Evolutionary conservation across 2,797 vertebrate species (phyloP).

Genomic region (Tadarida brasiliensis): DNA sequence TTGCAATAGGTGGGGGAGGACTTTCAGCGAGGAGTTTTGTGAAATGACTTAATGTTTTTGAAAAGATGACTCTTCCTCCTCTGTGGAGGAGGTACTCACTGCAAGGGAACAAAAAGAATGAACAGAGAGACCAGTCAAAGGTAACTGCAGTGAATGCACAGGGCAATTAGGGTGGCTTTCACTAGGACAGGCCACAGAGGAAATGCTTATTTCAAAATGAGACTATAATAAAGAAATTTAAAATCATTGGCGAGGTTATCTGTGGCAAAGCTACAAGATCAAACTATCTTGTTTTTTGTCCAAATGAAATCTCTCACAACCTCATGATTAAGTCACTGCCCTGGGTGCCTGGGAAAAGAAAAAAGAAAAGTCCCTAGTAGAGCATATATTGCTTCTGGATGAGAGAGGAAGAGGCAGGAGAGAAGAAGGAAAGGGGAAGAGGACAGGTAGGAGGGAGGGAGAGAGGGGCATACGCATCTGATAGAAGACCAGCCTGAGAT

Average conservation of each 20-base stretch:
- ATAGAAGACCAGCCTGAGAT: neutral
- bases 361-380: neutral
- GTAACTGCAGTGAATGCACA: neutral
- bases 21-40: neutral
- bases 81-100: neutral
- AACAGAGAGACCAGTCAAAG: neutral
- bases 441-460: neutral
- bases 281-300: neutral
- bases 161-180: neutral
- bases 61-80: neutral
- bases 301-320: neutral
- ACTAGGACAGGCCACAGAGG: neutral
- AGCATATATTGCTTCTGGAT: neutral
- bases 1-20: neutral
- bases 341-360: neutral
- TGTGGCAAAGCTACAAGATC: neutral
- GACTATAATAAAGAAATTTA: neutral
- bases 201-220: neutral
- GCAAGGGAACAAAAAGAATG: no score
- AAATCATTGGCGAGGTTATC: neutral
- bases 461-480: neutral
- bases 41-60: neutral
- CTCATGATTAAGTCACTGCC: neutral
- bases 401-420: neutral
- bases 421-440: no score